Evolutionary conservation across 2,797 vertebrate genomes (phyloP).

Genomic region (Ficedula albicollis): DNA sequence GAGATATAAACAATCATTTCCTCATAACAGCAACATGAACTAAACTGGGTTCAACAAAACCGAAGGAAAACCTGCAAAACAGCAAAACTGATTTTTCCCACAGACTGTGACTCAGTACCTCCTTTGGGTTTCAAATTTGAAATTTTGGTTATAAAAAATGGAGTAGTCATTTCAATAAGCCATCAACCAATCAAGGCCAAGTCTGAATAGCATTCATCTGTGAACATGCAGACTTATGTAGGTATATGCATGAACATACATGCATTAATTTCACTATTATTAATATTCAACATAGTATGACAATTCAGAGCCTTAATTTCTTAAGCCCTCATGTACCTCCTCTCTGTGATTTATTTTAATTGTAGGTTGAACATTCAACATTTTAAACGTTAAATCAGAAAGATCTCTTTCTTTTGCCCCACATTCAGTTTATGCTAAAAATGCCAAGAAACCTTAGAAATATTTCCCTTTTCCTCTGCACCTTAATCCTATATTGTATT

Average conservation of each 20-base stretch:
- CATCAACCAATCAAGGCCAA: background rate
- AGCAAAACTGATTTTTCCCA: background rate
- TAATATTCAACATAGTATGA: background rate
- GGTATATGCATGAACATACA: background rate
- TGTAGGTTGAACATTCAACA: background rate
- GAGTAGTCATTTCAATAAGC: background rate
- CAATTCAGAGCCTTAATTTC: background rate
- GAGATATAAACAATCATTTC: constrained; percentile 50
- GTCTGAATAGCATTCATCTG: background rate
- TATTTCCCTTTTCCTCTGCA: background rate
- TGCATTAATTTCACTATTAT: background rate
- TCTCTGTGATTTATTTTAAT: background rate
- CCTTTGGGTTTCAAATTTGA: background rate
- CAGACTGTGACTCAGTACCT: background rate
- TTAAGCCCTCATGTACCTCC: background rate
- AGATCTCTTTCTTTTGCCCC: background rate
- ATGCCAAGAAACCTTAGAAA: background rate
- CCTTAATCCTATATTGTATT: background rate
- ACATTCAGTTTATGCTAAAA: background rate
- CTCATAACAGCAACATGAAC: constrained; percentile 4
- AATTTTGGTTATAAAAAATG: background rate
- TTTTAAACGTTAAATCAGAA: background rate
- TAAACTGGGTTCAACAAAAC: constrained; percentile 10
- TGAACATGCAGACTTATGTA: background rate
- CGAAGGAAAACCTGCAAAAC: background rate